Evolutionary conservation across 1,140 invertebrate genomes (phyloP), one percentile per base, ranked within the genome.

Genomic region (Maniola jurtina): DNA sequence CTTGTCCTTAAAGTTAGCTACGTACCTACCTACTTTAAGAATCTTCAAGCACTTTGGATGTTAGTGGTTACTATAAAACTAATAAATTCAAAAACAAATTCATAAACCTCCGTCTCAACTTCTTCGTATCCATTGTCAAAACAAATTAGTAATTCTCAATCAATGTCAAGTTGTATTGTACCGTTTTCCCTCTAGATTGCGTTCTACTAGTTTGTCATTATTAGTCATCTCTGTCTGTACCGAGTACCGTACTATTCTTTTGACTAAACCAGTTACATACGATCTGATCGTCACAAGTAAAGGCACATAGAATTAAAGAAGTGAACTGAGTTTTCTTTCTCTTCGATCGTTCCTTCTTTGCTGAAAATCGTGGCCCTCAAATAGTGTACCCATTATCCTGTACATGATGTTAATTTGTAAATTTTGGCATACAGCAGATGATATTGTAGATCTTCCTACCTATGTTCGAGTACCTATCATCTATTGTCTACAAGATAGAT

Each of bases 211-310:
- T 64, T 56, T 56, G 62, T 16, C 11, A 40, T 2, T 33, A 56
- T 64, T 64, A 56, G 62, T 56, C 62, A 64, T 40, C 33, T 25
- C 25, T 2, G 25, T 25, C 1, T 38, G 48, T 52, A 48, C 13
- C 47, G 47, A 1, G 10, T 40, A 45, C 42, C 11, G 42, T 45
- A 45, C 48, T n/a, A 52, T 54, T 56, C 59, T 48, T 68, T 62
- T 52, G 36, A 48, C 48, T 60, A 11, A 10, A 16, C 15, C 10
- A 50, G 66, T 57, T 63, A 66, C 61, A 52, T 63, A 66, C 62
- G 66, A 72, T 55, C 65, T 36, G 55, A 52, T 2, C 14, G 6
- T 48, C 45, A 48, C 38, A 11, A 38, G 10, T 52, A 16, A 52
- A 52, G 13, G 14, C 2, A 13, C 15, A 48, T 25, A 25, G 4